phyloP scores from a whole-genome alignment of 2,797 vertebrate genomes.

The Anabas testudineus region DNA sequence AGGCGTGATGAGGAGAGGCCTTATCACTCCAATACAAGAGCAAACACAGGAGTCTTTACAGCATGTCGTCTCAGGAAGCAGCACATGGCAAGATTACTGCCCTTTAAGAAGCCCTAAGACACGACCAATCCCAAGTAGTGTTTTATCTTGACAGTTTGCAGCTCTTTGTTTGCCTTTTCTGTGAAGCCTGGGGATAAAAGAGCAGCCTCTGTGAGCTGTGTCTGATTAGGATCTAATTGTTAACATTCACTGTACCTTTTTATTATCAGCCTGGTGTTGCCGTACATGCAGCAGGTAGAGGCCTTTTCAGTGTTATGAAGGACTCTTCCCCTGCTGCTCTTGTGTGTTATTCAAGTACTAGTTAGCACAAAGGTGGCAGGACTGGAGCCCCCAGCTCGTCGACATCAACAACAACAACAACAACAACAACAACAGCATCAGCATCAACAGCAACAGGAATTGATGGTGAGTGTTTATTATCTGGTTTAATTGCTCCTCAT shows the following conservation, averaged over 20 bases:
- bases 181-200: slow-evolving; percentile 94
- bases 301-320: slow-evolving; percentile 75
- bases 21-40: slow-evolving; percentile 79
- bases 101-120: slow-evolving; percentile 80
- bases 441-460: too few species aligned
- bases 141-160: slow-evolving; percentile 86
- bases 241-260: slow-evolving; percentile 85
- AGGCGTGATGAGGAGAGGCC: slow-evolving; percentile 62
- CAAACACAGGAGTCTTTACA: slow-evolving; percentile 81
- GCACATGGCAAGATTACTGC: slow-evolving; percentile 68
- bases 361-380: slow-evolving; percentile 86
- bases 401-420: slow-evolving; percentile 83
- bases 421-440: slow-evolving; percentile 84
- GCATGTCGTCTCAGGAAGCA: slow-evolving; percentile 62
- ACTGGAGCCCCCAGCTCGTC: slow-evolving; percentile 81
- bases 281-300: slow-evolving; percentile 76
- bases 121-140: slow-evolving; percentile 79
- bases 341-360: slow-evolving; percentile 85
- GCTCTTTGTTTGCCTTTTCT: slow-evolving; percentile 92
- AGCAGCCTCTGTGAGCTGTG: slow-evolving; percentile 87
- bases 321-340: slow-evolving; percentile 75
- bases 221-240: slow-evolving; percentile 95
- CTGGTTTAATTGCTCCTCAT: slow-evolving; percentile 90
- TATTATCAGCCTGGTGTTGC: slow-evolving; percentile 75
- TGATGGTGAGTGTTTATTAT: slow-evolving; percentile 90